These are phyloP conservation scores for Eidolon dupreanum DNA, from an alignment of 2,797 vertebrate species.

Conservation along the genomic window DNA sequence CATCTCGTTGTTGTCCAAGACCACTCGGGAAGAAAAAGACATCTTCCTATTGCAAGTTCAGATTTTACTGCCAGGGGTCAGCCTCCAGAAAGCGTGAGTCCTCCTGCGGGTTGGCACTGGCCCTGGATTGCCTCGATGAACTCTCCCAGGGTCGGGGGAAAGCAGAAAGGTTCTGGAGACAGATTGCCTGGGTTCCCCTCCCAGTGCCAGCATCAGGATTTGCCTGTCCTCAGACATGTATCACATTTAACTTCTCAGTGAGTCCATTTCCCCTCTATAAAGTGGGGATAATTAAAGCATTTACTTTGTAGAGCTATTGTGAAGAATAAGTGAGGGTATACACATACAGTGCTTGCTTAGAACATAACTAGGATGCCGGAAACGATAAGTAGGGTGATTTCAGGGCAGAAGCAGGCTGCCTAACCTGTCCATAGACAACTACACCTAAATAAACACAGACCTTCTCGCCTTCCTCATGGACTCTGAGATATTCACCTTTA, in stretches of 20 bases:
- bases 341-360: background rate
- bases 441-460: background rate
- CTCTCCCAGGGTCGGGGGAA: background rate
- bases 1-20: constrained; percentile 38
- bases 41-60: background rate
- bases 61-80: background rate
- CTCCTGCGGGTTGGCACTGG: accelerated
- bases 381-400: background rate
- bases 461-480: background rate
- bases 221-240: background rate
- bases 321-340: background rate
- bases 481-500: background rate
- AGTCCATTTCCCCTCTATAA: background rate
- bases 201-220: accelerated
- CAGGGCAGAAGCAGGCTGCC: background rate
- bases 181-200: background rate
- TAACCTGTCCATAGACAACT: background rate
- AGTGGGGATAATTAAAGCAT: background rate
- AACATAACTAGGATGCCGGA: background rate
- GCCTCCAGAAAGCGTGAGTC: background rate
- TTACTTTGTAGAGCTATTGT: background rate
- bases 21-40: constrained; percentile 43
- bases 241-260: accelerated
- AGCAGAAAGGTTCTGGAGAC: background rate
- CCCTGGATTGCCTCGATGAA: background rate